Conservation (phyloP, 2,888 invertebrate genomes). For the Phortica magna region DNA sequence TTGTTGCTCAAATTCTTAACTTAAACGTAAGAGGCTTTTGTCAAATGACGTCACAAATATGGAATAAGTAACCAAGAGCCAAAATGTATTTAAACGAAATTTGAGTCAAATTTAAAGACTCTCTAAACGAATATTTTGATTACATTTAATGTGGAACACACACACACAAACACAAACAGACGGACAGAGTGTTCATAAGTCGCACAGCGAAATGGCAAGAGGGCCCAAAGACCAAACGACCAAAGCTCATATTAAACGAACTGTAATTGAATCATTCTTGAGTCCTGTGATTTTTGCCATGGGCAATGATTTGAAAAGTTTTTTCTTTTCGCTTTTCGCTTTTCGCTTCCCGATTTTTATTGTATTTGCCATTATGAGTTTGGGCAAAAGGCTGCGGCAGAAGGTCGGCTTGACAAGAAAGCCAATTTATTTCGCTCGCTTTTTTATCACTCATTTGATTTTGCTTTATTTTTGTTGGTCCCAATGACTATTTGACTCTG, state of each 20-base stretch:
- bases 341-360: neutral
- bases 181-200: no score
- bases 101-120: no score
- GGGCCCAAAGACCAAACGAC: neutral
- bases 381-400: neutral
- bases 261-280: neutral
- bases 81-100: no score
- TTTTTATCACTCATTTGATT: neutral
- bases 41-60: no score
- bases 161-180: neutral
- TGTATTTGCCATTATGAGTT: neutral
- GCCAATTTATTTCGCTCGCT: neutral
- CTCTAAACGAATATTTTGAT: no score
- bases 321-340: neutral
- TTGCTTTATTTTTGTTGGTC: neutral
- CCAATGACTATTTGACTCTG: neutral
- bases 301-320: neutral
- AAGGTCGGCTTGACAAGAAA: neutral
- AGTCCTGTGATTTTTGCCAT: neutral
- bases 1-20: no score
- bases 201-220: constrained; percentile 1
- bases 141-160: neutral
- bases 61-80: no score
- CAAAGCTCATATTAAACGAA: neutral
- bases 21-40: no score